Evolutionary conservation across 2,797 vertebrate species (phyloP), one percentile per base, ranked within the genome.

Genomic region (Schizothorax lantsangensis): DNA sequence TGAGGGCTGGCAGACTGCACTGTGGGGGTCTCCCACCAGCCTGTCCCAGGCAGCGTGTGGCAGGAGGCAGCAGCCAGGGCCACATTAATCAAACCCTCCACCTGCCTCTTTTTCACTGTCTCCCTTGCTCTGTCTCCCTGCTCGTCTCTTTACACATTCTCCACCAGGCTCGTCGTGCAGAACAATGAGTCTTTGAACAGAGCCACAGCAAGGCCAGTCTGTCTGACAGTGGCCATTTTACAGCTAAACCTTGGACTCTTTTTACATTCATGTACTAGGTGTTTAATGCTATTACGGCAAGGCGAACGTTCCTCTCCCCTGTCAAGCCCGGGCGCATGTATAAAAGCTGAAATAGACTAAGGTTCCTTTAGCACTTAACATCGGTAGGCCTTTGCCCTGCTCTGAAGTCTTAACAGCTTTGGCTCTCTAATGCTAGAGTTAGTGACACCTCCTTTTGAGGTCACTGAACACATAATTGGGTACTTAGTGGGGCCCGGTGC

Each of bases 11-110:
- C 91, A 93, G 92, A 84, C 91, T 92, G 92, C 91, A 88, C 91
- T 89, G 84, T 91, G 88, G 92, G 93, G 89, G 89, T 91, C 89
- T 90, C 89, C 87, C 87, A 90, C 89, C 89, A 90, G 89, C 84
- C 87, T 85, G 88, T 86, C 87, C 90, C 79, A 87, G 86, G 90
- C 89, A 90, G 90, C 87, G 82, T 91, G 89, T 89, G 89, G 90
- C 89, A 89, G 86, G 86, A 88, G 88, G 81, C 81, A 73, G 85
- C 84, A 87, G 87, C 87, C 85, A 83, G 87, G 83, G 83, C 85
- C 89, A 90, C 94, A 95, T 96, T 95, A 95, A 94, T 96, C 95
- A 96, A 93, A 92, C 92, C 92, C 90, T 95, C 93, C 93, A 93
- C 93, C 93, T 95, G 92, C 90, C 88, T 90, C 90, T 91, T 92